Evolutionary conservation across 2,888 invertebrate species (phyloP).

Genomic region (Acanthosepion esculentum): DNA sequence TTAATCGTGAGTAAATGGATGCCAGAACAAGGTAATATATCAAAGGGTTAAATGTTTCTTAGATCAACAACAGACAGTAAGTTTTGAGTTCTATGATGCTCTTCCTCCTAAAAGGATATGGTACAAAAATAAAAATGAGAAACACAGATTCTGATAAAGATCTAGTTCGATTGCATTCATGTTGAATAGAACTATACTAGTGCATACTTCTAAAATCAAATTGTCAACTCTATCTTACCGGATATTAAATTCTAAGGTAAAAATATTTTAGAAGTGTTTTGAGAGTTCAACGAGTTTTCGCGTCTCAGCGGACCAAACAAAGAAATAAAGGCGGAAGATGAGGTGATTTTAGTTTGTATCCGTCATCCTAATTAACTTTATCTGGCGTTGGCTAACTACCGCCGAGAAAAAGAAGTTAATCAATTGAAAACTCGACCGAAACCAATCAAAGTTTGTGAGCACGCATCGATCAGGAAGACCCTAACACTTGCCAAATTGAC

Average conservation of each 20-base stretch:
- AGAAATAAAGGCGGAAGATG: background rate
- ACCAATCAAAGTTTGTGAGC: conserved; percentile 8
- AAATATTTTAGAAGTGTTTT: background rate
- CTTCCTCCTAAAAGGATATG: no score
- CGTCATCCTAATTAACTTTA: background rate
- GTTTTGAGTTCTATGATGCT: no score
- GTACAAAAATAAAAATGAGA: no score
- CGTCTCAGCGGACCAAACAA: background rate
- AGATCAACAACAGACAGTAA: no score
- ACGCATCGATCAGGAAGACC: background rate
- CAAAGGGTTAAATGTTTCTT: no score
- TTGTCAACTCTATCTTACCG: no score
- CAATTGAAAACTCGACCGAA: background rate
- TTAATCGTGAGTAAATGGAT: no score
- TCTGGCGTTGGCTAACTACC: background rate
- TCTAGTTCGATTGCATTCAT: background rate
- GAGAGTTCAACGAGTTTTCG: background rate
- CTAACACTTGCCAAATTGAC: conserved; percentile 1
- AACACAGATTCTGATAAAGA: no score
- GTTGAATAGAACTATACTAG: background rate
- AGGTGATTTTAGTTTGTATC: background rate
- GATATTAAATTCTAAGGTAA: background rate
- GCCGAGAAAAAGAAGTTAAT: conserved; percentile 33
- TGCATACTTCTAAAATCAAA: no score
- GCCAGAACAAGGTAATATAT: no score